These are phyloP conservation scores for Platysteira castanea DNA, from an alignment of 2,113 vertebrate genomes.

Conservation along the genomic window DNA sequence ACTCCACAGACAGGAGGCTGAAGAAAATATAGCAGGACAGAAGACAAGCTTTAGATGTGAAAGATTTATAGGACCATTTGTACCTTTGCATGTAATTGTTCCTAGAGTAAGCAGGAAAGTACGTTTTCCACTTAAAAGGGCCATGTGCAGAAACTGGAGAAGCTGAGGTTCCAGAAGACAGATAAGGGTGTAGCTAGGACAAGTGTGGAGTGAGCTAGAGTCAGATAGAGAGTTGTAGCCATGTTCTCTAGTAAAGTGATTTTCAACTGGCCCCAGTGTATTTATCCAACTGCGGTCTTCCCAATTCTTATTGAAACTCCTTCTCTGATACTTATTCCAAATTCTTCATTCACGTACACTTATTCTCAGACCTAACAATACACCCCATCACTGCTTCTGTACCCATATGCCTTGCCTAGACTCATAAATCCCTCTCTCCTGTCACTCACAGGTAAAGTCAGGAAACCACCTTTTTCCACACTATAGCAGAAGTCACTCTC, in stretches of 20 bases:
- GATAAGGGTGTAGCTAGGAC: neutral
- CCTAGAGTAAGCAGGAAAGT: neutral
- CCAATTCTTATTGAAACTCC: neutral
- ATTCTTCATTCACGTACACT: neutral
- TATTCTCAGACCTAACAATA: neutral
- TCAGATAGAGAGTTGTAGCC: neutral
- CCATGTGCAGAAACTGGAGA: neutral
- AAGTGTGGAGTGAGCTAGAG: neutral
- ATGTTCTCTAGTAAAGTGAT: neutral
- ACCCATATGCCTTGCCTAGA: neutral
- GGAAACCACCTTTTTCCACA: neutral
- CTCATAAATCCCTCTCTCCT: neutral
- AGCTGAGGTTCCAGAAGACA: neutral
- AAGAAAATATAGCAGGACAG: neutral
- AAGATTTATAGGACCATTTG: neutral
- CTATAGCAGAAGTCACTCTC: neutral
- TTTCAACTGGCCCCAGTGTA: neutral
- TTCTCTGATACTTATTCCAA: neutral
- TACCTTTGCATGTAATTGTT: neutral
- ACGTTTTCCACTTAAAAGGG: neutral
- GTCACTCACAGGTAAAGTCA: neutral
- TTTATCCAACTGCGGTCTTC: neutral
- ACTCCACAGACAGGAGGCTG: neutral
- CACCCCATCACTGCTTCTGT: neutral
- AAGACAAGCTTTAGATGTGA: neutral